These are phyloP conservation scores for Halisarca cf. caerulea DNA, from an alignment of 37 sponge, comb jelly and placozoan genomes.

Conservation along the genomic window DNA sequence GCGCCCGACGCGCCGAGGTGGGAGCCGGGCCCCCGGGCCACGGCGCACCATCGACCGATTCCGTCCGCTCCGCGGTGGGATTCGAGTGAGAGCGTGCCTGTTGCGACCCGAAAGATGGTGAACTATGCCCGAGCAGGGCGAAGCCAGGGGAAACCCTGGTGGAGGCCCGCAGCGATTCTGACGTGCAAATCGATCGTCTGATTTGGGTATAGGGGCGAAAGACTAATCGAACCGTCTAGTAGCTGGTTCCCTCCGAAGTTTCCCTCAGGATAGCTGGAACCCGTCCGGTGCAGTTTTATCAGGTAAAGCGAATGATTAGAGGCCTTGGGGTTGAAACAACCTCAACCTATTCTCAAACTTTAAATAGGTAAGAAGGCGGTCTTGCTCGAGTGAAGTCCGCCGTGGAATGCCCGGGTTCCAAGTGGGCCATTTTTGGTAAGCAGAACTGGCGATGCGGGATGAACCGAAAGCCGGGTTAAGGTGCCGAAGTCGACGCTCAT, in stretches of 20 bases:
- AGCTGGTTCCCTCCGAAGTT: slow-evolving; percentile 53
- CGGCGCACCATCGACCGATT: slow-evolving; percentile 67
- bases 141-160: no score
- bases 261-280: slow-evolving; percentile 71
- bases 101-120: slow-evolving; percentile 16
- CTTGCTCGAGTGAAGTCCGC: slow-evolving; percentile 41
- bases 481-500: slow-evolving; percentile 49
- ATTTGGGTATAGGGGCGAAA: no score
- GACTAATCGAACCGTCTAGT: no score
- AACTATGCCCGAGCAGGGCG: no score
- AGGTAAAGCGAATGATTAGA: slow-evolving; percentile 70
- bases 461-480: slow-evolving; percentile 62
- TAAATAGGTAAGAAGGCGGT: slow-evolving; percentile 48
- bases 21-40: slow-evolving; percentile 24
- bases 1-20: slow-evolving; percentile 40
- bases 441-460: slow-evolving; percentile 78
- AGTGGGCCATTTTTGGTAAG: slow-evolving; percentile 81
- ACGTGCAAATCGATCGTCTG: no score
- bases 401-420: slow-evolving; percentile 58
- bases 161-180: no score
- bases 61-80: slow-evolving; percentile 39
- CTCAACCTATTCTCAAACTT: slow-evolving; percentile 81
- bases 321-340: slow-evolving; percentile 71
- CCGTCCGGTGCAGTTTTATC: slow-evolving; percentile 35
- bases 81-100: slow-evolving; percentile 59